Base-by-base conservation (phyloP, 2,797 vertebrate genomes). In the Dicrostonyx torquatus region DNA sequence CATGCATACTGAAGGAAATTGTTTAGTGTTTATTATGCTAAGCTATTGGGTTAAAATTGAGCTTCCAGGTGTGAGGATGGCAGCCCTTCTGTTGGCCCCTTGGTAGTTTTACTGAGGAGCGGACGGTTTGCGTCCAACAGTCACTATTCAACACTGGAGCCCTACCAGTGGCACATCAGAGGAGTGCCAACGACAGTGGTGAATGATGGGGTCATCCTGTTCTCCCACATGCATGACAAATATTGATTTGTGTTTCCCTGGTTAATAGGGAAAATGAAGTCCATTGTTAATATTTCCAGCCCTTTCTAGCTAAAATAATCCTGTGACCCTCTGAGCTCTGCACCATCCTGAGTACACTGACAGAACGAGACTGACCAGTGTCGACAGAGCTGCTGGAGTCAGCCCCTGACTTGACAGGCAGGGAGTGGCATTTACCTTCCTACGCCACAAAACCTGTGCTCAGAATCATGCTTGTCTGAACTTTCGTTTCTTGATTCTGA, bases 241-340 rank as follows among this genome's bases (percentile, higher is more conserved):
- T 0, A 26, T 43, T 20, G 6, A 0, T 72, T n/a, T 15, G 11
- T 64, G 37, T 53, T 95, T 95, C 76, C 58, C n/a, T 84, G 92
- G 48, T 12, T 92, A 43, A 60, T 2, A 58, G 92, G 86, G 34
- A 66, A 37, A 48, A 48, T 13, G 48, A 76, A 83, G 88, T 62
- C 93, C 76, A 43, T 3, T 10, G 18, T 24, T 31, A 86, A 22
- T n/a, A 15, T 72, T 86, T 64, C 43, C 1, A n/a, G 14, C 62
- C 12, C 18, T 60, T 97, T 93, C 93, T 40, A 0, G 0, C 92
- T 94, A 68, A 91, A 89, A 26, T 9, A 84, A 53, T 34, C 31
- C 15, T 78, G 14, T 5, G 26, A 72, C 5, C 0, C 1, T 0
- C 26, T 4, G 68, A 37, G 5, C 20, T 24, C 43, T 22, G 43